These are phyloP conservation scores for Apamea anceps DNA, from an alignment of 2,888 invertebrate genomes.

Conservation along the genomic window DNA sequence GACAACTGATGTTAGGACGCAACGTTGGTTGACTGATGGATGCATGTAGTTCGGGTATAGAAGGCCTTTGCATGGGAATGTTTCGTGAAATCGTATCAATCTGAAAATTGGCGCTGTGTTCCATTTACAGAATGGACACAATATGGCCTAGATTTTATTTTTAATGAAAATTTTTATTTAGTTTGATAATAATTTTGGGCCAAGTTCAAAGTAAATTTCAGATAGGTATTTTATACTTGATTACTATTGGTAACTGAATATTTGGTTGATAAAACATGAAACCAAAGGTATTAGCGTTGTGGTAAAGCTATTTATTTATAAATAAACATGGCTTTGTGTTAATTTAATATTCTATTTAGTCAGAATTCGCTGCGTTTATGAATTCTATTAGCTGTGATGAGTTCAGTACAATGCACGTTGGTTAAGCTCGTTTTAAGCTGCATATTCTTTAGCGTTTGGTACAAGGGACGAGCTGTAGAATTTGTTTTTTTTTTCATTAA, in stretches of 20 bases:
- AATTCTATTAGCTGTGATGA: slow-evolving; percentile 80
- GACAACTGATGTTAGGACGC: slow-evolving; percentile 26
- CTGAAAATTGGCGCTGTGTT: background rate
- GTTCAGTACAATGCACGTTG: slow-evolving; percentile 77
- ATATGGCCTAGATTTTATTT: background rate
- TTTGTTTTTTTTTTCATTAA: background rate
- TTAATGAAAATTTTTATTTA: background rate
- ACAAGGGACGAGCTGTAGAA: slow-evolving; percentile 56
- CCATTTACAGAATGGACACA: background rate
- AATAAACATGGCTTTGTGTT: slow-evolving; percentile 37
- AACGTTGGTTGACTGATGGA: slow-evolving; percentile 44
- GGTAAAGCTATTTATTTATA: slow-evolving; percentile 14
- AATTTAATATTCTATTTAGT: slow-evolving; percentile 59
- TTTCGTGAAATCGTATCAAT: background rate
- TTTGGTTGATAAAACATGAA: background rate
- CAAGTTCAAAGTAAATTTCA: background rate
- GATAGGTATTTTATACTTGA: background rate
- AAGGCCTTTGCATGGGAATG: background rate
- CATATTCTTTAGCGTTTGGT: slow-evolving; percentile 72
- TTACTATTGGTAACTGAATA: background rate
- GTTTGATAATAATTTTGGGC: background rate
- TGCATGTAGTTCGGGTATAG: slow-evolving; percentile 24
- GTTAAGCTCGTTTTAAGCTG: slow-evolving; percentile 81
- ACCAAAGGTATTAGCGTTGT: background rate
- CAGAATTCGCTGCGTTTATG: slow-evolving; percentile 65